phyloP scores from a whole-genome alignment of 2,113 vertebrate genomes.

The Ctenodactylus gundi region DNA sequence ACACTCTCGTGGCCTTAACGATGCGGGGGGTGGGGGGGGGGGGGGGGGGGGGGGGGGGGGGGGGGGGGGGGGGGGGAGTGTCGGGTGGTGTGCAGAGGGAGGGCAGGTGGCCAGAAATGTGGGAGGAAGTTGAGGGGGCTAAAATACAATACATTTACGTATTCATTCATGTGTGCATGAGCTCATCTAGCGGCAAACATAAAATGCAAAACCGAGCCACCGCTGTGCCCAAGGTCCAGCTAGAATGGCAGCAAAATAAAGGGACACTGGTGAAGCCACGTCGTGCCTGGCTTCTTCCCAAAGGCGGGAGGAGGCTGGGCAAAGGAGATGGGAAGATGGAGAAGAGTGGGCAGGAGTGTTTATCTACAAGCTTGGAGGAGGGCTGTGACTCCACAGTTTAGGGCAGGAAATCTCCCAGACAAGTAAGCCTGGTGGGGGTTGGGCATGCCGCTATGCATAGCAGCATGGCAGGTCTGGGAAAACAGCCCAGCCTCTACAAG shows the following conservation, averaged over 20 bases:
- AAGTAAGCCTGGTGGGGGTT: background rate
- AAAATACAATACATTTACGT: background rate
- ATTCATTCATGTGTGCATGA: background rate
- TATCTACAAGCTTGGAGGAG: constrained; percentile 24
- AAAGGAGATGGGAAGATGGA: background rate
- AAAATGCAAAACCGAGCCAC: background rate
- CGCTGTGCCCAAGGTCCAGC: background rate
- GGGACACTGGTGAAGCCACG: background rate
- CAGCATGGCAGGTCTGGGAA: background rate
- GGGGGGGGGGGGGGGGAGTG: background rate
- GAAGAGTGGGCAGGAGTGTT: background rate
- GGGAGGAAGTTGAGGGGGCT: background rate
- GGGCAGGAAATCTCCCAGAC: constrained; percentile 71
- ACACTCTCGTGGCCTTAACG: background rate
- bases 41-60: background rate
- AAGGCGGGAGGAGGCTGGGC: background rate
- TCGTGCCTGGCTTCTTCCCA: background rate
- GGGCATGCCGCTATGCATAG: background rate
- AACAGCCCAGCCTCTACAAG: background rate
- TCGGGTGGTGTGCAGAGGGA: background rate
- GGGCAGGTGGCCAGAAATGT: background rate
- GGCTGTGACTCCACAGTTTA: background rate
- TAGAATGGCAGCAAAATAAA: background rate
- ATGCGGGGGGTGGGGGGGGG: background rate
- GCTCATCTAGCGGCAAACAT: background rate